phyloP scores from a whole-genome alignment of 2,113 vertebrate genomes.

The Azemiops feae region DNA sequence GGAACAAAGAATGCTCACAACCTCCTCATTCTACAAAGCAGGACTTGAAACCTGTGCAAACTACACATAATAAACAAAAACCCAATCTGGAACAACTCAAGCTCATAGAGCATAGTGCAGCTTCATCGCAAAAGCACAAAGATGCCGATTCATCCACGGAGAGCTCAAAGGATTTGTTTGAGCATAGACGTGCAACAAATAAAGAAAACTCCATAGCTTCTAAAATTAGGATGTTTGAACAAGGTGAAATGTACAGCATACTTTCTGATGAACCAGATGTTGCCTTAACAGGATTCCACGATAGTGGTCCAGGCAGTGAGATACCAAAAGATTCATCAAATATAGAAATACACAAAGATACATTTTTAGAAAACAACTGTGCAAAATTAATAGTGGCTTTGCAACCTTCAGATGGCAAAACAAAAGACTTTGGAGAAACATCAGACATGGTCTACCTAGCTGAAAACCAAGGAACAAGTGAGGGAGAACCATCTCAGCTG shows the following conservation, averaged over 20 bases:
- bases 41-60: background rate
- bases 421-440: background rate
- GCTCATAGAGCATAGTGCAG: background rate
- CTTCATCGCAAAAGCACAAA: conserved; percentile 23
- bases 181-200: conserved; percentile 48
- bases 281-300: conserved; percentile 17
- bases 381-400: accelerated
- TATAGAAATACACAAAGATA: conserved; percentile 18
- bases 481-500: conserved; percentile 38
- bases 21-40: background rate
- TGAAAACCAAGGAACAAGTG: background rate
- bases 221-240: conserved; percentile 76
- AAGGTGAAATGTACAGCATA: conserved; percentile 28
- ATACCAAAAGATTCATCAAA: conserved; percentile 8
- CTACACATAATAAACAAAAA: conserved; percentile 29
- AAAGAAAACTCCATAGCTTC: conserved; percentile 68
- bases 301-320: conserved; percentile 15
- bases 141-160: conserved; percentile 15
- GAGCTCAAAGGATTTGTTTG: conserved; percentile 38
- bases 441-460: conserved; percentile 22
- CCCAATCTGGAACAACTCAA: conserved; percentile 1
- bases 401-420: background rate
- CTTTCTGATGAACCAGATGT: conserved; percentile 6
- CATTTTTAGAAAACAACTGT: conserved; percentile 12
- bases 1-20: background rate